These are phyloP conservation scores for Brienomyrus brachyistius DNA, from an alignment of 2,113 vertebrate species.

Conservation along the genomic window DNA sequence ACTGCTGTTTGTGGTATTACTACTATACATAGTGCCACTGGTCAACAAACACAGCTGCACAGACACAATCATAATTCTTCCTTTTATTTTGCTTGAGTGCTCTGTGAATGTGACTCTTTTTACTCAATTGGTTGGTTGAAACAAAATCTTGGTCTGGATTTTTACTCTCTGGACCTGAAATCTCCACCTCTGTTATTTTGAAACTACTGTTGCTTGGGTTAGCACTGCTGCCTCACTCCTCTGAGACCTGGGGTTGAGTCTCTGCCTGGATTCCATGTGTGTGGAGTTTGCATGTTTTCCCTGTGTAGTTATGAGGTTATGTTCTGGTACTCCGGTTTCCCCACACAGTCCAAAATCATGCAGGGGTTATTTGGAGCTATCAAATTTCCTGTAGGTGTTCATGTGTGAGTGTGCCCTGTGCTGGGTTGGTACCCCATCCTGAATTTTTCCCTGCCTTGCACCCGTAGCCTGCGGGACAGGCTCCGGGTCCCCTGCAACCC, in stretches of 20 bases:
- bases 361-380: neutral
- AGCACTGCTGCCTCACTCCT: neutral
- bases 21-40: neutral
- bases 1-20: neutral
- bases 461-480: neutral
- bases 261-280: neutral
- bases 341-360: neutral
- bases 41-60: neutral
- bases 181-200: too few species aligned
- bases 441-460: neutral
- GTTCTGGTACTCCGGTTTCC: neutral
- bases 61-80: neutral
- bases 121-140: too few species aligned
- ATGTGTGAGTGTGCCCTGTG: neutral
- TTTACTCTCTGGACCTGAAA: too few species aligned
- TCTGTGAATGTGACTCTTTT: too few species aligned
- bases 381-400: neutral
- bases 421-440: neutral
- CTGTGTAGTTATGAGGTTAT: neutral
- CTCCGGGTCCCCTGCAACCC: neutral
- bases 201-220: too few species aligned
- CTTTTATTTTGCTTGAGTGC: neutral
- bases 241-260: neutral
- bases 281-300: neutral
- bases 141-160: too few species aligned